These are phyloP conservation scores for Sinelater perroti DNA, from an alignment of 2,888 invertebrate species.

Conservation along the genomic window DNA sequence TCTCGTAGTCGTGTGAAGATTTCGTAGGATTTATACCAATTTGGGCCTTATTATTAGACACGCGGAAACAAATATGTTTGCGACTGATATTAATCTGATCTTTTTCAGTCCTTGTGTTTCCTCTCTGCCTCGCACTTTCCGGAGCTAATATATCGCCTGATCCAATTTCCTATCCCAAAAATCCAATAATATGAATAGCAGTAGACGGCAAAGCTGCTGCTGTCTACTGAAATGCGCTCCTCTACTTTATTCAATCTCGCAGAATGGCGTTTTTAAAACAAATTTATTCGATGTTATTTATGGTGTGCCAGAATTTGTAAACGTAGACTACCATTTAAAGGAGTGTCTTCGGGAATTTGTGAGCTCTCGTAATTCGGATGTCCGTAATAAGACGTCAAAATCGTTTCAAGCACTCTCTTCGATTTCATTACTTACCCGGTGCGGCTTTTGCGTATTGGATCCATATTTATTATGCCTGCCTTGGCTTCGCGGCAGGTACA, in stretches of 20 bases:
- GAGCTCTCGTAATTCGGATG: background rate
- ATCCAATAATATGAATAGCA: slow-evolving; percentile 42
- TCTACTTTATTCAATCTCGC: slow-evolving; percentile 36
- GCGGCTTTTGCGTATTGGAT: slow-evolving; percentile 20
- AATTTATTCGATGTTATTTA: slow-evolving; percentile 34
- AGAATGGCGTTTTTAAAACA: slow-evolving; percentile 36
- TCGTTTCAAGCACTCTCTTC: slow-evolving; percentile 16
- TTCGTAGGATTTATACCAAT: too few species aligned
- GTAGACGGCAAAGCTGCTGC: slow-evolving; percentile 37
- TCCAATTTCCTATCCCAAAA: slow-evolving; percentile 46
- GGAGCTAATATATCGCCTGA: slow-evolving; percentile 42
- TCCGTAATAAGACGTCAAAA: slow-evolving; percentile 4
- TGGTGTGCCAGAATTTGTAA: background rate
- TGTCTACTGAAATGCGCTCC: slow-evolving; percentile 35
- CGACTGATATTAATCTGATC: slow-evolving; percentile 54
- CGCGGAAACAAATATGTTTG: slow-evolving; percentile 55
- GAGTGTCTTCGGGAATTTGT: background rate
- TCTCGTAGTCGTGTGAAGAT: too few species aligned
- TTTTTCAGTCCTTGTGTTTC: slow-evolving; percentile 35
- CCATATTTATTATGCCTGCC: slow-evolving; percentile 23
- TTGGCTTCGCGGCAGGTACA: slow-evolving; percentile 9
- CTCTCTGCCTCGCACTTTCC: slow-evolving; percentile 35
- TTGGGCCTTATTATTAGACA: slow-evolving; percentile 28
- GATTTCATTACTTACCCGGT: slow-evolving; percentile 23
- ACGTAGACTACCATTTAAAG: background rate